A percentile compares a stretch with the other conserved stretches of the same genome.
Evolutionary conservation across 1,140 invertebrate genomes (phyloP).

Genomic region (Drosophila virilis): DNA sequence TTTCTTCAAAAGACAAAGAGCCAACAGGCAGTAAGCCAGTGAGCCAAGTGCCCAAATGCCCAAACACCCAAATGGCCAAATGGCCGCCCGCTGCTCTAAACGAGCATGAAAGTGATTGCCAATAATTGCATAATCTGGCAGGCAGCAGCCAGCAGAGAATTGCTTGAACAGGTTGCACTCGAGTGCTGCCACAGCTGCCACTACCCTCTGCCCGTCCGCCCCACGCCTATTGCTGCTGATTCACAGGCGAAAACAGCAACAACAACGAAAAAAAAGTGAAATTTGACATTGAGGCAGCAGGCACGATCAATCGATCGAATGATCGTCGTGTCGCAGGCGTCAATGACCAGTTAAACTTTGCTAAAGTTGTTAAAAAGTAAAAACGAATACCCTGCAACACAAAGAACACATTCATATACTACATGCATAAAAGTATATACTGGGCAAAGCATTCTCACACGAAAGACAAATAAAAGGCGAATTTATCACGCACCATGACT

Average conservation of each 20-base stretch:
- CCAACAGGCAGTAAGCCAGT: conserved; percentile 10
- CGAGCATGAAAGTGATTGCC: conserved; percentile 79
- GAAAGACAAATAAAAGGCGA: conserved; percentile 77
- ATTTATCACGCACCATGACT: conserved; percentile 81
- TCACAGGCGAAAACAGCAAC: conserved; percentile 16
- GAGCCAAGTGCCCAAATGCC: conserved; percentile 29
- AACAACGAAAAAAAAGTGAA: conserved; percentile 62
- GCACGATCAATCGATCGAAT: conserved; percentile 50
- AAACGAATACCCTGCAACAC: conserved; percentile 43
- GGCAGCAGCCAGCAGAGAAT: conserved; percentile 54
- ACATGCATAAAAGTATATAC: conserved; percentile 7
- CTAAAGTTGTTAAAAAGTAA: conserved; percentile 36
- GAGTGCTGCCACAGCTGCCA: neutral
- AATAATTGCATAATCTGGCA: conserved; percentile 79
- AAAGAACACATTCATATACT: conserved; percentile 68
- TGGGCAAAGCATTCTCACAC: conserved; percentile 69
- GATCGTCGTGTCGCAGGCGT: conserved; percentile 32
- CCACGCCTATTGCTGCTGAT: conserved; percentile 23
- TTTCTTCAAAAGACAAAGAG: conserved; percentile 62
- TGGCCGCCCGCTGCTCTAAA: conserved; percentile 75
- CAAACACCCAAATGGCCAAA: conserved; percentile 5
- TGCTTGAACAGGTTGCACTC: conserved; percentile 66
- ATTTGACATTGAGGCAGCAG: conserved; percentile 72
- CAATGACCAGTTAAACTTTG: conserved; percentile 63
- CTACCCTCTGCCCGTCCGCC: neutral